A percentile compares a stretch with the other conserved stretches of the same genome.
These are phyloP conservation scores for Pseudorhombus dupliciocellatus DNA, from an alignment of 2,113 vertebrate genomes.

Conservation along the genomic window DNA sequence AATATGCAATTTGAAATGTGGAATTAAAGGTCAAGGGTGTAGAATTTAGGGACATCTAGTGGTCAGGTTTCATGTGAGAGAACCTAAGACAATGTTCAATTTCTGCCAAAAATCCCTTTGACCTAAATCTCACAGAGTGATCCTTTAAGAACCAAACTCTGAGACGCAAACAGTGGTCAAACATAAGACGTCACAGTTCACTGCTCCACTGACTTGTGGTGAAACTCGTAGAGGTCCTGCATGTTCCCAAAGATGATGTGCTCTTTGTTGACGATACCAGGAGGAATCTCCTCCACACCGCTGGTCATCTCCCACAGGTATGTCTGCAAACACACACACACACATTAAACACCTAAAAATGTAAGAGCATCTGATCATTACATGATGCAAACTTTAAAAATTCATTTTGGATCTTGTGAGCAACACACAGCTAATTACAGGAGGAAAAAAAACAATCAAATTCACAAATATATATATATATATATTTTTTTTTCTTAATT, in stretches of 20 bases:
- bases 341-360: neutral
- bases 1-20: neutral
- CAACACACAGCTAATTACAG: no score
- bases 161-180: neutral
- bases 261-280: slow-evolving; percentile 97
- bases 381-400: neutral
- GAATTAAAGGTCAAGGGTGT: no score
- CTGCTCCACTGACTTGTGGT: slow-evolving; percentile 92
- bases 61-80: no score
- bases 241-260: slow-evolving; percentile 99
- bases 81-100: no score
- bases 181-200: neutral
- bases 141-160: neutral
- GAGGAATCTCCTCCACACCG: slow-evolving; percentile 97
- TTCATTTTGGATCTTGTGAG: neutral
- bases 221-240: slow-evolving; percentile 99
- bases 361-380: neutral
- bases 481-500: no score
- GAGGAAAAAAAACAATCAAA: neutral
- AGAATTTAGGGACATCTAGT: no score
- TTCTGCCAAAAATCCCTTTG: no score
- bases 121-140: no score
- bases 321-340: slow-evolving; percentile 80
- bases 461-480: no score
- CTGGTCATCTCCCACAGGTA: slow-evolving; percentile 99